Base-by-base conservation (phyloP, 2,888 invertebrate species). In the Alsophila aescularia region DNA sequence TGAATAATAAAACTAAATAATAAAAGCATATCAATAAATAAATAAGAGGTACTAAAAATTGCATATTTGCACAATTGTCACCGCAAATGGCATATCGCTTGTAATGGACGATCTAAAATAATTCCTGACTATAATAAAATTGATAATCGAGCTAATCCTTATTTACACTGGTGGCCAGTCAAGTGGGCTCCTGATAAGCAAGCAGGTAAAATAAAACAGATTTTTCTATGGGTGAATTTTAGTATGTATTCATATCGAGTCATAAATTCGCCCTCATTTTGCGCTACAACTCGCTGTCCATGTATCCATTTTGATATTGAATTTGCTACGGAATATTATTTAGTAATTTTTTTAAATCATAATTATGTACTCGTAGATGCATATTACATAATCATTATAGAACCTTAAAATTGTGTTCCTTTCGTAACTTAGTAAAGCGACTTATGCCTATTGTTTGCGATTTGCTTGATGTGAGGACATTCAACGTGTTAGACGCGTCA, bases 141-240 rank as follows among this genome's bases (percentile, higher is more conserved):
- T 87, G 89, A 89, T 89, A 88, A 87, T 83, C 70, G 70, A 69
- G 72, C 76, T 87, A 85, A 89, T 88, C 88, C 85, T 77, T 90
- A 79, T 90, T 89, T 87, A 76, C 88, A 86, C 67, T 83, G 79
- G 77, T 79, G 79, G 85, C 82, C 79, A 59, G 77, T 90, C 81
- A 85, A 89, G 89, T 89, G 89, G 82, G 75, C 77, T 73, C 55
- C 72, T 70, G 90, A 90, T 90, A 90, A 90, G 85, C 68, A 62
- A 67, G 65, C 75, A 82, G 77, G 78, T 80, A 79, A 71, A 81
- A 75, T 60, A 66, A 79, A 73, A 75, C 62, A 72, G 68, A 58
- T 70, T 77, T 82, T 83, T 79, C 75, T 79, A 84, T 84, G 83
- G 81, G 81, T 74, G 69, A 77, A 73, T 80, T 75, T 77, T 77